phyloP scores from a whole-genome alignment of 2,797 vertebrate species.

The Chrosomus eos region DNA sequence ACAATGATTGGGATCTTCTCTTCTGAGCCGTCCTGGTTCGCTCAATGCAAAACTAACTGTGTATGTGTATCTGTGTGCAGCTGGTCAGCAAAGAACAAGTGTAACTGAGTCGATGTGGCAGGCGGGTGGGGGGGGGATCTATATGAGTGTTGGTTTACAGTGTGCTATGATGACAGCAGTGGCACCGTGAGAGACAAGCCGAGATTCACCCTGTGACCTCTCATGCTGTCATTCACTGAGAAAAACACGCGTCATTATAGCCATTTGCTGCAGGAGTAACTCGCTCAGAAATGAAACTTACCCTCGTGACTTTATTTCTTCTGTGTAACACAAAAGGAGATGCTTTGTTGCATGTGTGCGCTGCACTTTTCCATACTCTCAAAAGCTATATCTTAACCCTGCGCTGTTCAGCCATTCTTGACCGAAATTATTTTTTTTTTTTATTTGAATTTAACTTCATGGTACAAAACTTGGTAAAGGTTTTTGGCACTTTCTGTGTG shows the following conservation, averaged over 20 bases:
- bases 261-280: neutral
- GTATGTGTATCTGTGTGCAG: conserved; percentile 19
- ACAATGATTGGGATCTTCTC: conserved; percentile 15
- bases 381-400: neutral
- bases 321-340: neutral
- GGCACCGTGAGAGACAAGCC: conserved; percentile 4
- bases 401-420: too few relatives aligned
- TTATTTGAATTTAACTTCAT: too few relatives aligned
- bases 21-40: neutral
- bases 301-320: neutral
- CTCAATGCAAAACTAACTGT: neutral
- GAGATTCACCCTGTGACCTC: conserved; percentile 38
- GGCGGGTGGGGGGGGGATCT: neutral
- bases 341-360: neutral
- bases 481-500: too few relatives aligned
- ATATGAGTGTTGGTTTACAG: conserved; percentile 30
- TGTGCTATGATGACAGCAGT: conserved; percentile 18
- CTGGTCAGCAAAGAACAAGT: conserved; percentile 37
- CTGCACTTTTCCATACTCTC: neutral
- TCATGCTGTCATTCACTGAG: conserved; percentile 16
- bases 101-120: conserved; percentile 37
- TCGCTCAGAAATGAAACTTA: neutral
- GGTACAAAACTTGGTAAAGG: too few relatives aligned
- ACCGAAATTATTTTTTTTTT: too few relatives aligned
- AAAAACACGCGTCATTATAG: conserved; percentile 32